Base-by-base conservation (phyloP, 92 coral and sea anemone species). In the Paramuricea clavata region DNA sequence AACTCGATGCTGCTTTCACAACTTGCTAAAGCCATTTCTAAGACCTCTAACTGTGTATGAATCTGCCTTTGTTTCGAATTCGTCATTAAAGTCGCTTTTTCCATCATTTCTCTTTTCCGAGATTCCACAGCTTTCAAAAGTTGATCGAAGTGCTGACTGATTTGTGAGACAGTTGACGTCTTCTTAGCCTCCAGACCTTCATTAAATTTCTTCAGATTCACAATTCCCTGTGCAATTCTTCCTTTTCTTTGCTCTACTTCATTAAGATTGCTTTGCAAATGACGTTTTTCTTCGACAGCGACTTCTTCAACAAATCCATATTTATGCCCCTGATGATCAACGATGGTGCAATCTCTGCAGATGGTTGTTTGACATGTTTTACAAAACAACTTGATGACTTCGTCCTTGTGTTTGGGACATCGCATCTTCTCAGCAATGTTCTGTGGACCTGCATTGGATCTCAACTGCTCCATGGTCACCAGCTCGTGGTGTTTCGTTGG, bases 301-400 rank as follows among this genome's bases (percentile, higher is more conserved):
- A 90, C 89, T 31, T 92, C 93, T 12, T 80, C 88, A 1, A 90
- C 78, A 49, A 90, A 88, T 57, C 86, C 89, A 62, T 92, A 87
- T 32, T 85, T 43, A 60, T 94, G 98, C 22, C 70, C 86, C 5
- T 79, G 90, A 87, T 94, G 98, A 57, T 94, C 93, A 26, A 86
- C 81, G 42, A 90, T 89, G 12, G 91, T 69, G 35, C 97, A 92
- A 35, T 92, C 93, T 49, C 91, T 91, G 32, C 95, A 94, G 62
- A 94, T 77, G 19, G 87, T 60, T 78, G 36, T 39, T 27, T 90
- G 85, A 76, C 98, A 94, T 5, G 92, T 85, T 42, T 88, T 71
- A 23, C 96, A 93, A 76, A 88, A 93, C 11, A 93, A 90, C 57
- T 91, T 93, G 73, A 90, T 34, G 12, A 75, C 31, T 77, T 93